These are phyloP conservation scores for Hydrozoanthus gracilis DNA, from an alignment of 92 coral and sea anemone genomes.

Conservation along the genomic window DNA sequence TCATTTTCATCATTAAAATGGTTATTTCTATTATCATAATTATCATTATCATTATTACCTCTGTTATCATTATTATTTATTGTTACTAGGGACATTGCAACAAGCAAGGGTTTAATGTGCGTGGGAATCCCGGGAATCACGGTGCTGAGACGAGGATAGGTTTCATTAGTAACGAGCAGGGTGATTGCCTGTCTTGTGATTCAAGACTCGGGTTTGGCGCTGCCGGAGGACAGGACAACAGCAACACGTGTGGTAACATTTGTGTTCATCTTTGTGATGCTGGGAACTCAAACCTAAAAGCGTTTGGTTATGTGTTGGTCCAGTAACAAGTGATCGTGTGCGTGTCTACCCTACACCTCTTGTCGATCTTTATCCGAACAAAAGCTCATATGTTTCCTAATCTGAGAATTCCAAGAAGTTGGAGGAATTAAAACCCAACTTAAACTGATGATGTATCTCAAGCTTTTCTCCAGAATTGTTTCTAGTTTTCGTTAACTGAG, in stretches of 20 bases:
- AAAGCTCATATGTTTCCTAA: no score
- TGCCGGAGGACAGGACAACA: neutral
- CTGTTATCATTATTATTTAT: no score
- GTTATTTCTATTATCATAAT: no score
- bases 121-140: neutral
- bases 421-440: no score
- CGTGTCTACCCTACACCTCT: no score
- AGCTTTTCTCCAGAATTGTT: no score
- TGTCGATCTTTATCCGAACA: no score
- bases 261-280: neutral
- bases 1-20: no score
- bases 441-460: no score
- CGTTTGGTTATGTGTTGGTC: slow-evolving; percentile 17
- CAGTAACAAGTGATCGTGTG: neutral
- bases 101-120: neutral
- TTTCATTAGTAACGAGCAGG: neutral
- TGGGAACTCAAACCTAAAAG: neutral
- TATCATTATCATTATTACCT: no score
- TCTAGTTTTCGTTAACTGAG: no score
- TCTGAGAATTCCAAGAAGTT: no score
- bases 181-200: neutral
- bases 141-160: neutral
- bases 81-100: neutral
- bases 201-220: neutral
- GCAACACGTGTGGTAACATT: slow-evolving; percentile 5